These are phyloP conservation scores for Sympetrum striolatum DNA, from an alignment of 2,888 invertebrate species.

Conservation along the genomic window DNA sequence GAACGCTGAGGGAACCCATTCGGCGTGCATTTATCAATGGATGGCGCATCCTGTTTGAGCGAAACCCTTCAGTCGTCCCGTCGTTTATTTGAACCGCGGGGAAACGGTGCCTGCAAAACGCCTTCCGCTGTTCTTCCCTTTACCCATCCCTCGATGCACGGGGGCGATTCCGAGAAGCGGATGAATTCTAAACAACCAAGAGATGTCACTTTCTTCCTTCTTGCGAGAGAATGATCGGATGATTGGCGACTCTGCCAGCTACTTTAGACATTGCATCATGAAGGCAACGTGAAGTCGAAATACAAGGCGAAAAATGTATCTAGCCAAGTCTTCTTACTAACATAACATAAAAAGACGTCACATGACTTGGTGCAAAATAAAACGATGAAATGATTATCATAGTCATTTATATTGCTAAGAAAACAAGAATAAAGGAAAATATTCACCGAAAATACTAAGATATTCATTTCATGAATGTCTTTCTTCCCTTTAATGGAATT, in stretches of 20 bases:
- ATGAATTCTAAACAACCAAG: not conserved
- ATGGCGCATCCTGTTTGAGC: not conserved
- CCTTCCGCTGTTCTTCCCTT: not conserved
- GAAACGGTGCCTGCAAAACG: not conserved
- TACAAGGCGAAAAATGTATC: not conserved
- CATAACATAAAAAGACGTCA: not conserved
- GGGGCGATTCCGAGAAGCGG: not conserved
- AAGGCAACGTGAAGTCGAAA: not conserved
- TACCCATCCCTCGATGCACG: not conserved
- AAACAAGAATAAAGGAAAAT: too few species aligned
- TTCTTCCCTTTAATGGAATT: too few species aligned
- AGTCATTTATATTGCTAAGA: too few species aligned
- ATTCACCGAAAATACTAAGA: too few species aligned
- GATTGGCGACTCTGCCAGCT: too few species aligned
- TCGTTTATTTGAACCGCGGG: too few species aligned
- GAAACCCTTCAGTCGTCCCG: not conserved
- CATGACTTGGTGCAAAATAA: too few species aligned
- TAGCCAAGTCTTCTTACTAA: not conserved
- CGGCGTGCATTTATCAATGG: not conserved
- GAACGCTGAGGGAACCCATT: not conserved
- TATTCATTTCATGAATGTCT: too few species aligned
- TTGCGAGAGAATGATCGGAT: too few species aligned
- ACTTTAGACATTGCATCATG: not conserved
- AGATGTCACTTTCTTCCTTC: too few species aligned
- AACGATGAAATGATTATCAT: too few species aligned